Evolutionary conservation across 1,140 invertebrate genomes (phyloP).

Genomic region (Drosophila willistoni): DNA sequence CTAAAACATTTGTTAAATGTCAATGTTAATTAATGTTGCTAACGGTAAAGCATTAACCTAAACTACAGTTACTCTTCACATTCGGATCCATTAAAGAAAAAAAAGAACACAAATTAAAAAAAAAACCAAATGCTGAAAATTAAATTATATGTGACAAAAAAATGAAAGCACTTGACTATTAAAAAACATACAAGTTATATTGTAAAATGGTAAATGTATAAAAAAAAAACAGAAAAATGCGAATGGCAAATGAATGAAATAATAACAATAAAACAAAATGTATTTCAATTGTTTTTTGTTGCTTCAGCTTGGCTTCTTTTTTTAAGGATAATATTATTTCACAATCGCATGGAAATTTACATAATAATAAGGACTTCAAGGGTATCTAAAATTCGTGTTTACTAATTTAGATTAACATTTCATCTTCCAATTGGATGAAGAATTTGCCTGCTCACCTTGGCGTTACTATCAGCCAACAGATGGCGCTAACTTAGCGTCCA

Average conservation of each 20-base stretch:
- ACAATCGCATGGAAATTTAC: no score
- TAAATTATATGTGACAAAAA: slow-evolving; percentile 32
- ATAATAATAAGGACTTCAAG: no score
- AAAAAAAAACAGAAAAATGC: slow-evolving; percentile 4
- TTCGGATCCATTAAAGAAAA: slow-evolving; percentile 45
- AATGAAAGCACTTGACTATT: slow-evolving; percentile 28
- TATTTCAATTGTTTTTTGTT: neutral
- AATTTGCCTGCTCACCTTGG: no score
- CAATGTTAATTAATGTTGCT: slow-evolving; percentile 68
- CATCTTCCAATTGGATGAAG: no score
- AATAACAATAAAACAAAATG: slow-evolving; percentile 29
- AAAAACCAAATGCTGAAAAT: slow-evolving; percentile 42
- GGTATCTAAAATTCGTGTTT: no score
- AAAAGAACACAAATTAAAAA: neutral
- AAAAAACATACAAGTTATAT: slow-evolving; percentile 59
- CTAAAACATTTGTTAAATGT: slow-evolving; percentile 68
- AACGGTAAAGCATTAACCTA: slow-evolving; percentile 36
- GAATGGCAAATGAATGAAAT: neutral
- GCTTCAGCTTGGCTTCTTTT: no score
- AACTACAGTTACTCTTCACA: slow-evolving; percentile 56
- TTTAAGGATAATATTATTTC: no score
- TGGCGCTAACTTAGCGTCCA: no score
- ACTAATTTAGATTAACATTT: no score
- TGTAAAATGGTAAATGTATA: slow-evolving; percentile 55
- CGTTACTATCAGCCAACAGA: no score